These are phyloP conservation scores for Azorinus chamasolen DNA, from an alignment of 2,888 invertebrate genomes.

Conservation along the genomic window DNA sequence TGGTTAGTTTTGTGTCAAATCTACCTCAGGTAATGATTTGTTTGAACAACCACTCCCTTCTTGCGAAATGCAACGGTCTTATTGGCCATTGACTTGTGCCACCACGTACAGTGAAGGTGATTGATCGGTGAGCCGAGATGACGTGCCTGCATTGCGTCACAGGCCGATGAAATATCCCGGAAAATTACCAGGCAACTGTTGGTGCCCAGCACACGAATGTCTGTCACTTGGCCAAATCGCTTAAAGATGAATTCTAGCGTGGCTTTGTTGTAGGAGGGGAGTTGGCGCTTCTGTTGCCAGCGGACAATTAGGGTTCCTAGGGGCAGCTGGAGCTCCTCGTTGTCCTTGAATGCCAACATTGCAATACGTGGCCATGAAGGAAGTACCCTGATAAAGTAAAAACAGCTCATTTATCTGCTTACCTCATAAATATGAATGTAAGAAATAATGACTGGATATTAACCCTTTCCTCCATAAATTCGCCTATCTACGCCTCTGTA, in stretches of 20 bases:
- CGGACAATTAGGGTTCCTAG: slow-evolving; percentile 64
- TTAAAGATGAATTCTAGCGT: slow-evolving; percentile 47
- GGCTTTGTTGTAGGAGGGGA: slow-evolving; percentile 54
- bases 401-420: too few relatives aligned
- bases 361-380: slow-evolving; percentile 54
- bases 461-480: too few relatives aligned
- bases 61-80: slow-evolving; percentile 50
- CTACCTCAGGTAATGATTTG: slow-evolving; percentile 16
- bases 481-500: too few relatives aligned
- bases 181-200: slow-evolving; percentile 72
- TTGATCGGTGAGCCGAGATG: slow-evolving; percentile 61
- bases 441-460: too few relatives aligned
- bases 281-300: slow-evolving; percentile 63
- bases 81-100: slow-evolving; percentile 71
- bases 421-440: too few relatives aligned
- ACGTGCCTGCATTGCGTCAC: slow-evolving; percentile 61
- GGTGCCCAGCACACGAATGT: slow-evolving; percentile 57
- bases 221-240: slow-evolving; percentile 55
- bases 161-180: slow-evolving; percentile 59
- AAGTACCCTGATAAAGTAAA: slow-evolving; percentile 18
- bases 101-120: slow-evolving; percentile 68
- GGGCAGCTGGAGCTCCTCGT: slow-evolving; percentile 63
- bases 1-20: too few relatives aligned
- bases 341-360: slow-evolving; percentile 43
- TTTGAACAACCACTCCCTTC: slow-evolving; percentile 50